These are phyloP conservation scores for Takifugu bimaculatus DNA, from an alignment of 2,113 vertebrate genomes.

Conservation along the genomic window DNA sequence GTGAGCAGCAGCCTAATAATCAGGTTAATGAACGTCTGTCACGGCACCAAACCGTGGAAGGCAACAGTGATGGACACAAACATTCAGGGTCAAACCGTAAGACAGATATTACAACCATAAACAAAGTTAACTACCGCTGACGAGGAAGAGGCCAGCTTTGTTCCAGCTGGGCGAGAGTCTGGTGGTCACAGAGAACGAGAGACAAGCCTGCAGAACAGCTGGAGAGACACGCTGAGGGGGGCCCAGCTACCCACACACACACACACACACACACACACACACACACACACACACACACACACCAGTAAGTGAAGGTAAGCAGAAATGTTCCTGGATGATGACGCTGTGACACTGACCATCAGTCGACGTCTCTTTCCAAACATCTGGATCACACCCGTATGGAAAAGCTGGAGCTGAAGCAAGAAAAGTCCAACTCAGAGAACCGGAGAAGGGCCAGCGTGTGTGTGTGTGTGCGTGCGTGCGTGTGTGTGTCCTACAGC, in stretches of 20 bases:
- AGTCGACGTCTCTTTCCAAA: constrained; percentile 73
- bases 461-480: not conserved
- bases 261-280: constrained; percentile 8
- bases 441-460: not conserved
- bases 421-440: not conserved
- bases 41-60: no score
- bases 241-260: constrained; percentile 69
- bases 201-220: constrained; percentile 78
- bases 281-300: constrained; percentile 7
- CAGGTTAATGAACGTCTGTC: no score
- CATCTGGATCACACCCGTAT: constrained; percentile 77
- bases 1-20: no score
- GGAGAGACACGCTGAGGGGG: constrained; percentile 73
- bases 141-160: constrained; percentile 81
- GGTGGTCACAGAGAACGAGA: constrained; percentile 80
- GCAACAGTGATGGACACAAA: not conserved
- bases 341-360: constrained; percentile 67
- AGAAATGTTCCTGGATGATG: not conserved
- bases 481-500: constrained; percentile 81
- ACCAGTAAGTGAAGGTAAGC: not conserved
- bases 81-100: not conserved
- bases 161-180: constrained; percentile 86
- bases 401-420: constrained; percentile 78
- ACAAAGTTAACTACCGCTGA: constrained; percentile 69
- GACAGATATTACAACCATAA: not conserved